Percentiles rank a stretch among this genome's conserved stretches.
phyloP scores from a whole-genome alignment of 2,113 vertebrate genomes.

The Lamprologus speciosus region DNA sequence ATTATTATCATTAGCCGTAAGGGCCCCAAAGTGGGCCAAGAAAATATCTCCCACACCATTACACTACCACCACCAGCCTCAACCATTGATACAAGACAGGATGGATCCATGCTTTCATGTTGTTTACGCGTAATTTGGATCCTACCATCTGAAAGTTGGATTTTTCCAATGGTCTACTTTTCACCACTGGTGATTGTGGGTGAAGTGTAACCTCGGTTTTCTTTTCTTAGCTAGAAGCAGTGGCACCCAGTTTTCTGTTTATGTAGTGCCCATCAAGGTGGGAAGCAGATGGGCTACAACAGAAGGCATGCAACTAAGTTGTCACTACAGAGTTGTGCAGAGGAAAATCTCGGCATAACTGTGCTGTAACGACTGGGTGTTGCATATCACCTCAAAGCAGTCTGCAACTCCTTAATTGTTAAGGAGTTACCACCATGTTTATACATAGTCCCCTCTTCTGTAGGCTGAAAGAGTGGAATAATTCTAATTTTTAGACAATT shows the following conservation, averaged over 20 bases:
- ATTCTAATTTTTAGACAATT: not conserved
- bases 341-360: not conserved
- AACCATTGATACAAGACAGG: not conserved
- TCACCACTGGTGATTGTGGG: not conserved
- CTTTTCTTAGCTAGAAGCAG: not conserved
- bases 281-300: not conserved
- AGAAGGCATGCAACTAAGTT: not conserved
- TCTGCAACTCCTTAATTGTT: not conserved
- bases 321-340: not conserved
- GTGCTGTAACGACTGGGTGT: not conserved
- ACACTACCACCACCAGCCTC: not conserved
- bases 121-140: not conserved
- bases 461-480: not conserved
- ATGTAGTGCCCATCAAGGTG: not conserved
- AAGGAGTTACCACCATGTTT: not conserved
- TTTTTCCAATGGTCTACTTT: not conserved
- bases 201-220: not conserved
- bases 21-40: not conserved
- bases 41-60: not conserved
- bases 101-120: not conserved
- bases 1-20: not conserved
- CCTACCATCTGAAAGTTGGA: not conserved
- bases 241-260: not conserved
- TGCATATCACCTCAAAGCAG: not conserved
- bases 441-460: not conserved